phyloP scores from a whole-genome alignment of 2,888 invertebrate genomes.

The Drosophila kanekoi region DNA sequence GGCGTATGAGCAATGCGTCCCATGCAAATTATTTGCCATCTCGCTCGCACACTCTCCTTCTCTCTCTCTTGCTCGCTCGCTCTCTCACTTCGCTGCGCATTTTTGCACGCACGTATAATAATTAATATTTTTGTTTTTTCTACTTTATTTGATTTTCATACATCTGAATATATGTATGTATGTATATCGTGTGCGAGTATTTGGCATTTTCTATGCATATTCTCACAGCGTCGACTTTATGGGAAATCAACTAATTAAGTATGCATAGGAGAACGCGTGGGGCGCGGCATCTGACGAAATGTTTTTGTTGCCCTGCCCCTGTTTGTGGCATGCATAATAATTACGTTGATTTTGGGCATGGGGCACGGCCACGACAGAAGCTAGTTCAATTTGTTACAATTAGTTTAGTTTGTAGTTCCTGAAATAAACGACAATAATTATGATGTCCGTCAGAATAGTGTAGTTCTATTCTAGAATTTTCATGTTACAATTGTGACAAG shows the following conservation, averaged over 20 bases:
- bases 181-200: constrained; percentile 29
- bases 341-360: constrained; percentile 18
- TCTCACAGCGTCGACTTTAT: constrained; percentile 46
- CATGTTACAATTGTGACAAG: no score
- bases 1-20: constrained; percentile 47
- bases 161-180: background rate
- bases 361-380: background rate
- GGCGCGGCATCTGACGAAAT: constrained; percentile 41
- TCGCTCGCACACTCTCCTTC: constrained; percentile 1
- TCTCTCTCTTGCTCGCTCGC: background rate
- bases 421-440: background rate
- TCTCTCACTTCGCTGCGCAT: constrained; percentile 26
- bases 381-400: constrained; percentile 34
- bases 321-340: constrained; percentile 43
- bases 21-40: constrained; percentile 31
- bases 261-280: constrained; percentile 56
- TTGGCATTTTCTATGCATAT: constrained; percentile 52
- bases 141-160: constrained; percentile 36
- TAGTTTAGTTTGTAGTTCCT: constrained; percentile 28
- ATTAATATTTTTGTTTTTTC: constrained; percentile 23
- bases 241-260: constrained; percentile 68
- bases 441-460: no score
- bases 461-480: background rate
- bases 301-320: constrained; percentile 4
- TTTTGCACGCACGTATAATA: constrained; percentile 60